These are phyloP conservation scores for Peucedramus taeniatus DNA, from an alignment of 2,113 vertebrate species.

Conservation along the genomic window DNA sequence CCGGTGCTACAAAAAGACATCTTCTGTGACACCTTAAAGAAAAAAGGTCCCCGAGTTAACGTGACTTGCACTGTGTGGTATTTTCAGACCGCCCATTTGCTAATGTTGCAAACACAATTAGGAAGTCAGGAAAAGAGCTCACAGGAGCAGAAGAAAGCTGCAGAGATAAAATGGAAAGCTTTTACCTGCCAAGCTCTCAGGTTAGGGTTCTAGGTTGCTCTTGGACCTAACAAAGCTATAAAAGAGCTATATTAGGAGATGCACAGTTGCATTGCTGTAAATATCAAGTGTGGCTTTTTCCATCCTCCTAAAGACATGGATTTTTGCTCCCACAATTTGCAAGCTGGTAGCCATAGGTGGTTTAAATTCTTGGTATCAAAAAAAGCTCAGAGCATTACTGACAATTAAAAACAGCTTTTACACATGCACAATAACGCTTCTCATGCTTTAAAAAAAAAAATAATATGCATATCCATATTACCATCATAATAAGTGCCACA, in stretches of 20 bases:
- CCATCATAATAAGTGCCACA: slow-evolving; percentile 68
- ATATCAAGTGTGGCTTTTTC: background rate
- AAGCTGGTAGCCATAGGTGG: slow-evolving; percentile 36
- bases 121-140: slow-evolving; percentile 15
- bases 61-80: background rate
- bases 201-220: slow-evolving; percentile 27
- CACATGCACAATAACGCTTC: slow-evolving; percentile 63
- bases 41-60: slow-evolving; percentile 1
- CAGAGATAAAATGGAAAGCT: slow-evolving; percentile 47
- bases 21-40: slow-evolving; percentile 11
- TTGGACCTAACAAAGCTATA: background rate
- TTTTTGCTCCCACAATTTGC: background rate
- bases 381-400: slow-evolving; percentile 57
- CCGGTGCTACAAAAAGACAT: slow-evolving; percentile 7
- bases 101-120: slow-evolving; percentile 40
- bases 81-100: slow-evolving; percentile 35
- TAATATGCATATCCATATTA: slow-evolving; percentile 75
- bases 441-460: slow-evolving; percentile 57
- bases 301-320: background rate
- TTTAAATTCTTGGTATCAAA: slow-evolving; percentile 41
- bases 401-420: slow-evolving; percentile 70
- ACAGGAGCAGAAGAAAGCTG: slow-evolving; percentile 13
- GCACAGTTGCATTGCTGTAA: background rate
- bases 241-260: background rate
- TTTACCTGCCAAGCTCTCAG: slow-evolving; percentile 38